Conservation (phyloP, 2,888 invertebrate species). For the Fissipunctia ypsillon region DNA sequence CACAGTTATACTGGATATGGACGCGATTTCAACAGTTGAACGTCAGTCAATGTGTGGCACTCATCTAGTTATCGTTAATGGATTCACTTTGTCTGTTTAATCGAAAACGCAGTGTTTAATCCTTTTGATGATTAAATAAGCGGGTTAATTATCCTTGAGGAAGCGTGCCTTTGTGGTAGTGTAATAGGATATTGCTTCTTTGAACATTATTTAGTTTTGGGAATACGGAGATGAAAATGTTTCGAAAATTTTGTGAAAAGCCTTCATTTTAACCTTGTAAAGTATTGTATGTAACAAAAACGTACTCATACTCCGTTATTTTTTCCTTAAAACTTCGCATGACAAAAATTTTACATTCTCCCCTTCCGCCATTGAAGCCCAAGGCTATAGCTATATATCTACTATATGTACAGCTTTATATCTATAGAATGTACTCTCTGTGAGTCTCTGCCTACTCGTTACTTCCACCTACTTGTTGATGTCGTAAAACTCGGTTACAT, state of each 20-base stretch:
- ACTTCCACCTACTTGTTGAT: constrained; percentile 66
- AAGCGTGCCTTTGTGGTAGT: constrained; percentile 12
- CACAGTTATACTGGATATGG: constrained; percentile 24
- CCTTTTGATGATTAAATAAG: constrained; percentile 54
- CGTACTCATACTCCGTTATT: constrained; percentile 20
- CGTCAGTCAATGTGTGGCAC: constrained; percentile 34
- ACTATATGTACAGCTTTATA: constrained; percentile 28
- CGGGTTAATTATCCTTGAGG: constrained; percentile 27
- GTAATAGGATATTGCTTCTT: constrained; percentile 12
- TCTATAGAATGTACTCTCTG: constrained; percentile 36
- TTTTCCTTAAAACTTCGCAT: constrained; percentile 48
- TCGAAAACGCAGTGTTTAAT: constrained; percentile 52
- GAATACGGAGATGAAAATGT: neutral
- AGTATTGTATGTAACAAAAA: constrained; percentile 45
- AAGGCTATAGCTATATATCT: constrained; percentile 15
- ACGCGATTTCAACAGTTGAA: constrained; percentile 35
- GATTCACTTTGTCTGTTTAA: constrained; percentile 45
- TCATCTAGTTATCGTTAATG: constrained; percentile 45
- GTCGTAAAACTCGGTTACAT: constrained; percentile 75
- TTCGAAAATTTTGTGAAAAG: constrained; percentile 1
- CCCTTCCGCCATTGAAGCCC: constrained; percentile 53
- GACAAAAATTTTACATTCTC: constrained; percentile 47
- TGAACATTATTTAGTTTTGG: constrained; percentile 1
- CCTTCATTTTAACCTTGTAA: constrained; percentile 29
- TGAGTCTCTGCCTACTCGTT: constrained; percentile 62